Evolutionary conservation across 2,797 vertebrate genomes (phyloP).

Genomic region (Centropyge bicolor): DNA sequence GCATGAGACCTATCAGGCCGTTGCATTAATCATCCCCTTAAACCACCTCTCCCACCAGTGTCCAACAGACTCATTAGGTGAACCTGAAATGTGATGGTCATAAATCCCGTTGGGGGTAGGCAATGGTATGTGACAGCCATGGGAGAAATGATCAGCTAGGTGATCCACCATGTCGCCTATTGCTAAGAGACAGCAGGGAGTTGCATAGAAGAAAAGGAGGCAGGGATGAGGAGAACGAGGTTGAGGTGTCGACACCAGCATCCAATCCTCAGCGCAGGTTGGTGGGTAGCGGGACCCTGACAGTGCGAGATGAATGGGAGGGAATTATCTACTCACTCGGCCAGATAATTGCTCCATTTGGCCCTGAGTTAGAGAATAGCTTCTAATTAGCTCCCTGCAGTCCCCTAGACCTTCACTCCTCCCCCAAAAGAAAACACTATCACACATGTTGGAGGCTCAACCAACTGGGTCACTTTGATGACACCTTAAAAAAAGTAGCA

Average conservation of each 20-base stretch:
- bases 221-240: conserved; percentile 32
- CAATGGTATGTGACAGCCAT: conserved; percentile 74
- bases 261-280: conserved; percentile 86
- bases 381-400: conserved; percentile 88
- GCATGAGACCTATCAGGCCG: conserved; percentile 67
- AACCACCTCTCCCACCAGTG: conserved; percentile 69
- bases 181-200: conserved; percentile 87
- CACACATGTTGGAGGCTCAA: conserved; percentile 84
- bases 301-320: conserved; percentile 88
- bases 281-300: conserved; percentile 85
- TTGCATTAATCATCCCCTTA: conserved; percentile 77
- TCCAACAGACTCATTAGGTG: conserved; percentile 78
- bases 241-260: conserved; percentile 66
- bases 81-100: conserved; percentile 70
- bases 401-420: conserved; percentile 72
- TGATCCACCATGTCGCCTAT: conserved; percentile 84
- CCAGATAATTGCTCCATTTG: conserved; percentile 91
- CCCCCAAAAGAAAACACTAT: conserved; percentile 85
- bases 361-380: conserved; percentile 88
- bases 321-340: conserved; percentile 91
- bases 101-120: conserved; percentile 72
- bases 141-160: conserved; percentile 72
- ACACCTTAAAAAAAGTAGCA: conserved; percentile 67
- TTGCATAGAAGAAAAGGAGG: conserved; percentile 44
- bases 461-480: conserved; percentile 84